Evolutionary conservation across 2,888 invertebrate species (phyloP).

Genomic region (Lepidocyrtoides sp.): DNA sequence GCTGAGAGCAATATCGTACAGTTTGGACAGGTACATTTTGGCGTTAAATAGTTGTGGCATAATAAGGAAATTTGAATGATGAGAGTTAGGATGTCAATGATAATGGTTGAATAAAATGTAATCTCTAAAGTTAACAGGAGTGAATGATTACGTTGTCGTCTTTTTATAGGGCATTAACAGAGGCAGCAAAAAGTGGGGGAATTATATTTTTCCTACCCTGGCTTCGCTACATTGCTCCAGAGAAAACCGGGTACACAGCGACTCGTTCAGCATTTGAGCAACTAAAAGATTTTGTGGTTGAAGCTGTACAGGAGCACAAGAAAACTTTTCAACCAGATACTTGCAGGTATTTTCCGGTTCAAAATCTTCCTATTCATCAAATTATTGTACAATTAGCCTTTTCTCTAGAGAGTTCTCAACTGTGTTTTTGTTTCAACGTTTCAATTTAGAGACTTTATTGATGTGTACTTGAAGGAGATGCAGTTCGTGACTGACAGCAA

Average conservation of each 20-base stretch:
- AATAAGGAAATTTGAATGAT: no score
- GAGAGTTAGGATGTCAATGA: no score
- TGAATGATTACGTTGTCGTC: no score
- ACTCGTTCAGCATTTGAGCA: constrained; percentile 31
- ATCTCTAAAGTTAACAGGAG: no score
- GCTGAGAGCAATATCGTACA: constrained; percentile 55
- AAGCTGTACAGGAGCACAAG: constrained; percentile 50
- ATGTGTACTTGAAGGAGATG: constrained; percentile 65
- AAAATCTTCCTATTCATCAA: not conserved
- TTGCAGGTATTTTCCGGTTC: constrained; percentile 37
- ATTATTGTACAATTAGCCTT: no score
- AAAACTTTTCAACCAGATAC: constrained; percentile 43
- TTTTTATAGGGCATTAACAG: constrained; percentile 35
- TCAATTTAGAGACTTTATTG: constrained; percentile 66
- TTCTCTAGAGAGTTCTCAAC: no score
- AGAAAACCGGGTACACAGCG: constrained; percentile 44
- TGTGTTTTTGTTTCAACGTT: not conserved
- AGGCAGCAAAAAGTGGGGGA: constrained; percentile 57
- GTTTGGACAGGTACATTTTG: constrained; percentile 41
- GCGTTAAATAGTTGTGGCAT: not conserved
- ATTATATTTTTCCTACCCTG: constrained; percentile 67
- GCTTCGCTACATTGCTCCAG: constrained; percentile 64
- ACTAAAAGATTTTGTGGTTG: constrained; percentile 12
- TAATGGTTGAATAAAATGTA: no score
- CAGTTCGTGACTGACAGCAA: constrained; percentile 42